Conservation (phyloP, 2,113 vertebrate genomes). For the Phyllostomus hastatus region DNA sequence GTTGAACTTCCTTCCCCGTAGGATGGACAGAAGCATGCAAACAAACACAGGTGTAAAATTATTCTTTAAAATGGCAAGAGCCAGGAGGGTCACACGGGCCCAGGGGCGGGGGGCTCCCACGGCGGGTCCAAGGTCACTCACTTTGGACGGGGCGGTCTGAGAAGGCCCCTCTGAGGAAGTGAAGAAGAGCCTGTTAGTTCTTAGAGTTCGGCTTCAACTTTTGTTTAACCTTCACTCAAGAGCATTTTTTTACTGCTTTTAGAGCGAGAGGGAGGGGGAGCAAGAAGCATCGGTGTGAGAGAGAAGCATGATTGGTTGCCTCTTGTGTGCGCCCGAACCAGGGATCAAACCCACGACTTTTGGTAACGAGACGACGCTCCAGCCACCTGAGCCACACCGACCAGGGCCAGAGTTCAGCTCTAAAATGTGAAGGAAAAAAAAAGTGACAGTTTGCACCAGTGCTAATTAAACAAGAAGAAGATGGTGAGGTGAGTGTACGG, state of each 20-base stretch:
- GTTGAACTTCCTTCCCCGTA: not conserved
- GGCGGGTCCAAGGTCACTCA: no score
- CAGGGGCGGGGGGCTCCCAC: no score
- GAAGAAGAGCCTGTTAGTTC: not conserved
- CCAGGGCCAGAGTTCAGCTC: not conserved
- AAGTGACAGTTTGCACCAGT: not conserved
- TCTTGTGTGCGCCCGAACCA: no score
- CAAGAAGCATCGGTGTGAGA: no score
- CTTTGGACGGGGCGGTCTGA: not conserved
- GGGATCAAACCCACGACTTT: no score
- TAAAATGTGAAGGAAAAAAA: not conserved
- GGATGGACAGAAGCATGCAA: not conserved
- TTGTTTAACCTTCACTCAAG: no score
- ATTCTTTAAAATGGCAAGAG: not conserved
- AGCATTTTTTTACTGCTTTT: no score
- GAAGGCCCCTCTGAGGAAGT: not conserved
- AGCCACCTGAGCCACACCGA: no score
- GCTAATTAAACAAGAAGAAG: not conserved
- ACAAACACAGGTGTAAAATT: not conserved
- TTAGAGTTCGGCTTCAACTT: not conserved
- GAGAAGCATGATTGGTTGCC: no score
- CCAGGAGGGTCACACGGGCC: no score
- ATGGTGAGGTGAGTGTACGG: not conserved
- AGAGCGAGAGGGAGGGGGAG: no score
- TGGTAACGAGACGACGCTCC: no score